Evolutionary conservation across 2,888 invertebrate species (phyloP), one percentile per base, ranked within the genome.

Genomic region (Drosophila lacicola): DNA sequence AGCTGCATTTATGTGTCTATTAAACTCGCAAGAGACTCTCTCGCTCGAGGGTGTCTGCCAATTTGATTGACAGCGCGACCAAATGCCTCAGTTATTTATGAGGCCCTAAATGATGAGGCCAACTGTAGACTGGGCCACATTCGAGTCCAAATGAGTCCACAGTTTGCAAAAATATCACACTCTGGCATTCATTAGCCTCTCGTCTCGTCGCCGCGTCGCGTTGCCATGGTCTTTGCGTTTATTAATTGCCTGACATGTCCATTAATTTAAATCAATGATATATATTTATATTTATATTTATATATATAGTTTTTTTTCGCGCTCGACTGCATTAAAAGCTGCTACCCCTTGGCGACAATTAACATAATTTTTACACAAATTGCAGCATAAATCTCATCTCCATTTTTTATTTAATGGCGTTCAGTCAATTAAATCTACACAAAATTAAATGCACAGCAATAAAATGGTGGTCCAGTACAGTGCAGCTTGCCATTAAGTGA

Each of bases 231-330:
- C 78, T 88, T 85, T 92, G 92, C 90, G 91, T 91, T 90, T 92
- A 92, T 92, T 92, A 92, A 91, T 92, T 92, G 91, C 91, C 87
- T 92, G 92, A 92, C 92, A 90, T 90, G 83, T 86, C 83, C 92
- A 91, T 91, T 92, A 90, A 91, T 92, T 92, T 86, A 85, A 90
- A 88, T 90, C 90, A 90, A 90, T 90, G 91, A 91, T 90, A 89
- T 79, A 81, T 60, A 51, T 49, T 39, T 57, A 33, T 36, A 44
- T 34, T 3, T 10, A 14, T 25, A 14, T 25, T n/a, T 21, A 17
- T 34, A 25, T 34, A 39, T 49, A 36, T 8, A 3, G 36, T 21
- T 55, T 53, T 71, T 62, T 50, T 63, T 76, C 55, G 62, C 67
- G 57, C 75, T 39, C 57, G 68, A 68, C 51, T 82, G 67, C 67